Evolutionary conservation across 2,797 vertebrate species (phyloP).

Genomic region (Aplochiton taeniatus): DNA sequence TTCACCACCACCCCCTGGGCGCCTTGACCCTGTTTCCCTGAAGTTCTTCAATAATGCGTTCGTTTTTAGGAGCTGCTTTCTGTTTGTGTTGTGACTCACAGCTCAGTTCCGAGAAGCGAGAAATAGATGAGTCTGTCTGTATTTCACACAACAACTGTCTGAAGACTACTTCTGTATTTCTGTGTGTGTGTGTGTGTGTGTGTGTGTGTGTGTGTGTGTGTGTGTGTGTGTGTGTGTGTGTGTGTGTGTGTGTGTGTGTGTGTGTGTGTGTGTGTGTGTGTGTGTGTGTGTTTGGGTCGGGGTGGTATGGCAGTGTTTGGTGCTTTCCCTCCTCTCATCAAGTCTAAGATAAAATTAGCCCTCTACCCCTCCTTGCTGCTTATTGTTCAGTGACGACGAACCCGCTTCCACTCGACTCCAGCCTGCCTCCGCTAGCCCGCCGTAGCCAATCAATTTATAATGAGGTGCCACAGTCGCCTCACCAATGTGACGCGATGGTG

Average conservation of each 20-base stretch:
- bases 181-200: slow-evolving; percentile 25
- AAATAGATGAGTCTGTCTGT: not conserved
- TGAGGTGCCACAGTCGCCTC: slow-evolving; percentile 55
- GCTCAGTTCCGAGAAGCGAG: too few species aligned
- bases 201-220: slow-evolving; percentile 20
- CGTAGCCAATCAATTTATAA: slow-evolving; percentile 63
- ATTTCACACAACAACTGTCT: slow-evolving; percentile 23
- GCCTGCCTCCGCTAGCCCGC: slow-evolving; percentile 19
- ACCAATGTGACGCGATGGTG: slow-evolving; percentile 46
- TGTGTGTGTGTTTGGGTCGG: slow-evolving; percentile 19
- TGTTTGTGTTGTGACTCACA: too few species aligned
- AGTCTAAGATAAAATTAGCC: slow-evolving; percentile 61
- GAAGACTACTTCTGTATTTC: slow-evolving; percentile 22
- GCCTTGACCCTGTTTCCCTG: too few species aligned
- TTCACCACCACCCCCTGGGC: too few species aligned
- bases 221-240: slow-evolving; percentile 22
- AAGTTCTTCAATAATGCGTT: too few species aligned
- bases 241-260: not conserved
- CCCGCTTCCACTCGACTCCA: slow-evolving; percentile 21
- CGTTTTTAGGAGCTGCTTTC: too few species aligned
- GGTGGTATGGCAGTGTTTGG: slow-evolving; percentile 15
- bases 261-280: slow-evolving; percentile 18
- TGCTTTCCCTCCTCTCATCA: slow-evolving; percentile 47
- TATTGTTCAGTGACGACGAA: slow-evolving; percentile 34
- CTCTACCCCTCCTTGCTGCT: slow-evolving; percentile 33